phyloP scores from a whole-genome alignment of 2,888 invertebrate genomes.

The Lasioglossum figueresi region DNA sequence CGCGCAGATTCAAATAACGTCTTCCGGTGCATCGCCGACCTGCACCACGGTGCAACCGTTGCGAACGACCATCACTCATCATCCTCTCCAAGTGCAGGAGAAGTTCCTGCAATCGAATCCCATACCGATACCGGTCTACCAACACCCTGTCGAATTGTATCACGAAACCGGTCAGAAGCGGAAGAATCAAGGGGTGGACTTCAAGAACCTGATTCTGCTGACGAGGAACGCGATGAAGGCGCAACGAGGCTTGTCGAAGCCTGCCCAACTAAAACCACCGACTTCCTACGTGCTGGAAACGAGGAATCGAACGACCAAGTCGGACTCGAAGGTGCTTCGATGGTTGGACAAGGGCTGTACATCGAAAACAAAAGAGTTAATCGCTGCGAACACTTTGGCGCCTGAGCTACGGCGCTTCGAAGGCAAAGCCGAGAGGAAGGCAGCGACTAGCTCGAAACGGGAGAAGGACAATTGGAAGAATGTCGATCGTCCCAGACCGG shows the following conservation, averaged over 20 bases:
- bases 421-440: slow-evolving; percentile 55
- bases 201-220: slow-evolving; percentile 80
- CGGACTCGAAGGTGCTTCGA: slow-evolving; percentile 53
- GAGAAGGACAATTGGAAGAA: slow-evolving; percentile 19
- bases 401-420: slow-evolving; percentile 67
- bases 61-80: slow-evolving; percentile 74
- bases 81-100: slow-evolving; percentile 73
- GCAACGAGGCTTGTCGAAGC: slow-evolving; percentile 73
- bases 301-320: slow-evolving; percentile 53
- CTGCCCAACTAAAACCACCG: slow-evolving; percentile 59
- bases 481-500: slow-evolving; percentile 23
- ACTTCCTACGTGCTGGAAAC: slow-evolving; percentile 69
- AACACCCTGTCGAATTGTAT: slow-evolving; percentile 76
- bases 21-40: slow-evolving; percentile 63
- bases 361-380: slow-evolving; percentile 67
- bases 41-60: slow-evolving; percentile 74
- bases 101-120: slow-evolving; percentile 55
- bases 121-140: slow-evolving; percentile 79
- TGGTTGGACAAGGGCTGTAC: slow-evolving; percentile 72
- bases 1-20: slow-evolving; percentile 72
- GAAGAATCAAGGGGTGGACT: slow-evolving; percentile 79
- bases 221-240: slow-evolving; percentile 76
- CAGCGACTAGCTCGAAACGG: slow-evolving; percentile 9
- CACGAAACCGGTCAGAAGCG: slow-evolving; percentile 74
- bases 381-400: slow-evolving; percentile 65